These are phyloP conservation scores for Myotis pilosus DNA, from an alignment of 2,797 vertebrate genomes.

Conservation along the genomic window DNA sequence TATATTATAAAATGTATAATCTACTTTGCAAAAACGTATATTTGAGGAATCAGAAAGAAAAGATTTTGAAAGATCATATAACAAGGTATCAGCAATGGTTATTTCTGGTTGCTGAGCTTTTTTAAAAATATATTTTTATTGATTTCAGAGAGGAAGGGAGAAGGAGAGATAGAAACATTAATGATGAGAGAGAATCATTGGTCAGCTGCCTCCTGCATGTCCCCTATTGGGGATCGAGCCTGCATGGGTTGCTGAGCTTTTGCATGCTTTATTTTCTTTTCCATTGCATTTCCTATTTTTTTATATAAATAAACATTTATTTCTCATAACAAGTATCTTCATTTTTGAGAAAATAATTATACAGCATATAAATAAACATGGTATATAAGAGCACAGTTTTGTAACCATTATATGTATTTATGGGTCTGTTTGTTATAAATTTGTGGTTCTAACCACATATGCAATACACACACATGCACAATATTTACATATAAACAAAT, in stretches of 20 bases:
- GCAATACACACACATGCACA: background rate
- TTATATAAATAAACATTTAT: background rate
- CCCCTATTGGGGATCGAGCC: too few relatives aligned
- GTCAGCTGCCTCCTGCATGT: too few relatives aligned
- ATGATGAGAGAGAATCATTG: too few relatives aligned
- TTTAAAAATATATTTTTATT: too few relatives aligned
- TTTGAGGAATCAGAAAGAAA: background rate
- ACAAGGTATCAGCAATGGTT: background rate
- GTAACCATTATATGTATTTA: background rate
- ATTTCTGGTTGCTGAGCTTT: background rate
- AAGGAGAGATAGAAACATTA: too few relatives aligned
- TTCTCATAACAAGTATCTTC: background rate
- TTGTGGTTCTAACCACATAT: background rate
- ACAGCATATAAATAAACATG: background rate
- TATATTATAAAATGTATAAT: background rate
- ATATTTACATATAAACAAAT: background rate
- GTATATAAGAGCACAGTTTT: background rate
- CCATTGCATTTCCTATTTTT: background rate
- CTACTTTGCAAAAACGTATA: background rate
- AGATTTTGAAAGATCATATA: background rate
- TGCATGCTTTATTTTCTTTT: background rate
- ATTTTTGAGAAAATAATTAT: conserved; percentile 14
- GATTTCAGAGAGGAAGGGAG: too few relatives aligned
- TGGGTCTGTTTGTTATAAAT: background rate
- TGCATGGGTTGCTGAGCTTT: background rate